Evolutionary conservation across 2,113 vertebrate genomes (phyloP).

Genomic region (Prunella fulvescens): DNA sequence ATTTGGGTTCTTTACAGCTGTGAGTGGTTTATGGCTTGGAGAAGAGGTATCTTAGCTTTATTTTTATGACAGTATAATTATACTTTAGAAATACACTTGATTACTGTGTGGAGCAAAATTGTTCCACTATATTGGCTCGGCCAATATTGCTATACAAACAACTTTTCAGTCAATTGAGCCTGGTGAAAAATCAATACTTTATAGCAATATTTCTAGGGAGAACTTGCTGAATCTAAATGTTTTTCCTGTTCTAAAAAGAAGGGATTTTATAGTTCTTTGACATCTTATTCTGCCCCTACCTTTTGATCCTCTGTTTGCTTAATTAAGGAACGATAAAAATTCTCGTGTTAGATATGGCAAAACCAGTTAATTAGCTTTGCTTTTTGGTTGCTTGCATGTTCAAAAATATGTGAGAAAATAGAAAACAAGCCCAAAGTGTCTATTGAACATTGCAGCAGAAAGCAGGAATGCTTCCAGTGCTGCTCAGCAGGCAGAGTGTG

Average conservation of each 20-base stretch:
- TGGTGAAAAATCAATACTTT: slow-evolving; percentile 90
- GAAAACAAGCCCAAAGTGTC: background rate
- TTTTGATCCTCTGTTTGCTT: background rate
- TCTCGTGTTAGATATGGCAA: background rate
- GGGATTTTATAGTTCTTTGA: slow-evolving; percentile 26
- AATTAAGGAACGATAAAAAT: slow-evolving; percentile 6
- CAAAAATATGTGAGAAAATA: background rate
- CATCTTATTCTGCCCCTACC: slow-evolving; percentile 12
- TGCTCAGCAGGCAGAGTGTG: background rate
- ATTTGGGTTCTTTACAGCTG: slow-evolving; percentile 75
- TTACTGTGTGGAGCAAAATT: slow-evolving; percentile 78
- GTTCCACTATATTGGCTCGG: slow-evolving; percentile 89
- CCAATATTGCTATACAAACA: slow-evolving; percentile 97
- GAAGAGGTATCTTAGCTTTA: slow-evolving; percentile 86
- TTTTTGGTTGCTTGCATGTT: background rate
- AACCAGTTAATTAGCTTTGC: background rate
- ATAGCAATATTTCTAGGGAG: slow-evolving; percentile 80
- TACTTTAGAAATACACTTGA: slow-evolving; percentile 92
- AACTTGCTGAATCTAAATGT: slow-evolving; percentile 83
- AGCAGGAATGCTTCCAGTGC: background rate
- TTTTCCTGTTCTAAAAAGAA: slow-evolving; percentile 60
- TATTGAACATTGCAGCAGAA: background rate
- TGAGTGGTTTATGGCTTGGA: slow-evolving; percentile 75
- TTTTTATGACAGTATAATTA: slow-evolving; percentile 97
- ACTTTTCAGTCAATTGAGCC: slow-evolving; percentile 98